Base-by-base conservation (phyloP, 2,113 vertebrate species). In the Menidia beryllina region DNA sequence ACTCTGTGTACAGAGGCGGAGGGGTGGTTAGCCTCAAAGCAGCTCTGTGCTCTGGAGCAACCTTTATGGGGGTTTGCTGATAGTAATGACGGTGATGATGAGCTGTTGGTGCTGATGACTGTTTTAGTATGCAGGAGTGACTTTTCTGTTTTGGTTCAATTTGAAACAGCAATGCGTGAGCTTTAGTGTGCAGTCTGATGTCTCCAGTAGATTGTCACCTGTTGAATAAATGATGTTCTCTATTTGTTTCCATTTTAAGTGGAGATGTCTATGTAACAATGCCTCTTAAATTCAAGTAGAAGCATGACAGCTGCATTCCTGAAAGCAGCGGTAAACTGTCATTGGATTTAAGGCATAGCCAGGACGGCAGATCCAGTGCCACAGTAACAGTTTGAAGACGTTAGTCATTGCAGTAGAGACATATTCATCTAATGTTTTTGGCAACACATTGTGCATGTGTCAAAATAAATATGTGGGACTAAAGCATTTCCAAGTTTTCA, bases 11-110 rank as follows among this genome's bases (percentile, higher is more conserved):
- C 72, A 69, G 72, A 86, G 69, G 76, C 84, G 73, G 74, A 84
- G 66, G 21, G 50, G 65, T 57, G 86, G 88, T 91, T 88, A 80
- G 82, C 77, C 86, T 85, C 87, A 91, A 90, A 84, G 77, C 69
- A 88, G 77, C 69, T 69, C 66, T 79, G 79, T 4, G 24, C 74
- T 69, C 72, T 4, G 47, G 75, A 69, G 83, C 64, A 48, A 86
- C 79, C 74, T 85, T 89, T 84, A 86, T 77, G 79, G 73, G n/a
- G 86, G 86, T 89, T 86, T 83, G 81, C 83, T 82, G 75, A 72
- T 63, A 55, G 84, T 82, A 82, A 78, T 84, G 77, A 82, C 4
- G 64, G 52, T 73, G 79, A 75, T 83, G 80, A 85, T 81, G 65
- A 84, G 72, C 69, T 54, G 78, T 63, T 54, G 48, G 23, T 51